Evolutionary conservation across 1,140 invertebrate species (phyloP).

Genomic region (Drosophila aff.): DNA sequence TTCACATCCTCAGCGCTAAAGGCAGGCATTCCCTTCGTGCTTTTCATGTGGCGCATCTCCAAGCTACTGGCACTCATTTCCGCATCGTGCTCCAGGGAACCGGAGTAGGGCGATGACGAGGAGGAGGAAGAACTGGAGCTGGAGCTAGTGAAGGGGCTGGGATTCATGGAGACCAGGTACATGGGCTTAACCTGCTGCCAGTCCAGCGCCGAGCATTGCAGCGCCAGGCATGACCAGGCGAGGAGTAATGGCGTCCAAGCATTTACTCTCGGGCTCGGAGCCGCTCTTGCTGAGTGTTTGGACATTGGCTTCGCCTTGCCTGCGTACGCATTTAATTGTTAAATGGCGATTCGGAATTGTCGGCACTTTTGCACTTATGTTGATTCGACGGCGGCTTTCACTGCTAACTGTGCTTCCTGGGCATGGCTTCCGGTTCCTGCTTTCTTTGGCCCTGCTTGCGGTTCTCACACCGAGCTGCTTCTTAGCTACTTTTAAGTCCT

Average conservation of each 20-base stretch:
- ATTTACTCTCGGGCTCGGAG: conserved; percentile 21
- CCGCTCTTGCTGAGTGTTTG: conserved; percentile 60
- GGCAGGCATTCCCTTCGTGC: not conserved
- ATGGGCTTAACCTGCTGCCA: conserved; percentile 83
- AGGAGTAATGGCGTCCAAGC: conserved; percentile 34
- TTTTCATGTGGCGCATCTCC: conserved; percentile 47
- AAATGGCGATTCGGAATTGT: conserved; percentile 46
- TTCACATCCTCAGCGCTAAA: conserved; percentile 35
- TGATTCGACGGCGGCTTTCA: conserved; percentile 31
- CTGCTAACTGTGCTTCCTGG: conserved; percentile 28
- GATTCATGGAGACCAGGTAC: conserved; percentile 80
- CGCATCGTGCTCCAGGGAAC: conserved; percentile 60
- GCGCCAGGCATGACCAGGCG: conserved; percentile 46
- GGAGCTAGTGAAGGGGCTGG: conserved; percentile 54
- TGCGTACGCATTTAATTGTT: conserved; percentile 71
- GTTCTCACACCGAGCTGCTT: not conserved
- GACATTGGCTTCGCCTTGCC: conserved; percentile 69
- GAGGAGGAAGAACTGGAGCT: conserved; percentile 31
- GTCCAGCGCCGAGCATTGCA: conserved; percentile 63
- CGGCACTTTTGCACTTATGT: conserved; percentile 30
- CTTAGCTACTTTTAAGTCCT: not conserved
- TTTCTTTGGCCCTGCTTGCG: not conserved
- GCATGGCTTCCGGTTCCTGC: conserved; percentile 39
- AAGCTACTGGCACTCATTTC: conserved; percentile 71
- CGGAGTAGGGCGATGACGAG: conserved; percentile 38